Conservation (phyloP, 2,797 vertebrate species). For the Dermochelys coriacea region DNA sequence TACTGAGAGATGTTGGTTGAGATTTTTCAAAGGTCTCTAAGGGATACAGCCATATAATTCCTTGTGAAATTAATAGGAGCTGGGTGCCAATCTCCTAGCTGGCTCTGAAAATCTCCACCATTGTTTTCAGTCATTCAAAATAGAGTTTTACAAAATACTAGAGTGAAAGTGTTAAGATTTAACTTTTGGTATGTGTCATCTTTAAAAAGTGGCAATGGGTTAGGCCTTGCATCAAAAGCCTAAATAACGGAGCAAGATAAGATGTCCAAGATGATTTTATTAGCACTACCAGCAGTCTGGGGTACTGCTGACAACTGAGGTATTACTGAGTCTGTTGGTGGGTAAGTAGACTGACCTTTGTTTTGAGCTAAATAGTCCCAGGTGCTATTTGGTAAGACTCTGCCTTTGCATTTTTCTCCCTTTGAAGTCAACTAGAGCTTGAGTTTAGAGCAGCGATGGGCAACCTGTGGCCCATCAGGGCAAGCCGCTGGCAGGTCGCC, state of each 20-base stretch:
- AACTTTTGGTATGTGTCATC: background rate
- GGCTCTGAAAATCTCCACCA: background rate
- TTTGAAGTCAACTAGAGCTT: background rate
- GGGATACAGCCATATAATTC: background rate
- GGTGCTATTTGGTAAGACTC: background rate
- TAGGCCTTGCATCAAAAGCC: background rate
- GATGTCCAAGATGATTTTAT: background rate
- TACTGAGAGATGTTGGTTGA: background rate
- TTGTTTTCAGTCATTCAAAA: background rate
- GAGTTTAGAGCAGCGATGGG: no score
- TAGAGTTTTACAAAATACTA: background rate
- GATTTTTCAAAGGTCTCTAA: background rate
- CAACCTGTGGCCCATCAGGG: no score
- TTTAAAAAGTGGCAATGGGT: background rate
- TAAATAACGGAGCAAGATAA: background rate
- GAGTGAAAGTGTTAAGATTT: background rate
- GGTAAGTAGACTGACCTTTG: background rate
- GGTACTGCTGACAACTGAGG: background rate
- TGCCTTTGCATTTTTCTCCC: background rate
- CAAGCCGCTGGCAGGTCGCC: no score
- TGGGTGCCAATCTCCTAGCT: background rate
- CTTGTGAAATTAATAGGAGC: background rate
- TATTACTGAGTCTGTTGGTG: background rate
- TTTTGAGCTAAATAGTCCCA: background rate
- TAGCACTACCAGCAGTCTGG: background rate